Evolutionary conservation across 2,113 vertebrate genomes (phyloP).

Genomic region (Oriolus oriolus): DNA sequence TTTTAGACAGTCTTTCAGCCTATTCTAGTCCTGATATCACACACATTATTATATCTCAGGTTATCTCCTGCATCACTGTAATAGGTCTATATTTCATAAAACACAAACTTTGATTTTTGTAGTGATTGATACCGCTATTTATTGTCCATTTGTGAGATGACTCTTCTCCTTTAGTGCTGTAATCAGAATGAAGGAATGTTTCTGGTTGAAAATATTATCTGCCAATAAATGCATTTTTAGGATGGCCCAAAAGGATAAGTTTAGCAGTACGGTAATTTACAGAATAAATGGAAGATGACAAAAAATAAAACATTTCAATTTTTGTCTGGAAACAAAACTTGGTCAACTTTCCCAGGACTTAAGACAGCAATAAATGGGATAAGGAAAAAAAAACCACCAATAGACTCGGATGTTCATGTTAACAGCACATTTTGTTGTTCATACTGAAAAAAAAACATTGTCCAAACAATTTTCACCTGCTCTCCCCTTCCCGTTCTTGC

Average conservation of each 20-base stretch:
- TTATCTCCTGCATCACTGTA: not conserved
- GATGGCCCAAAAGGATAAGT: not conserved
- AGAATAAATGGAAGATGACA: not conserved
- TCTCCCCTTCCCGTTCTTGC: not conserved
- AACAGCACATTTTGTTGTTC: not conserved
- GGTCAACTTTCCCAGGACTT: not conserved
- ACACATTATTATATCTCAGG: not conserved
- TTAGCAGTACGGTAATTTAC: not conserved
- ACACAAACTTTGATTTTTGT: slow-evolving; percentile 17
- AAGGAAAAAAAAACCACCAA: not conserved
- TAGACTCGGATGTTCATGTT: not conserved
- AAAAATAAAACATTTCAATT: not conserved
- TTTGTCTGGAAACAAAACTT: not conserved
- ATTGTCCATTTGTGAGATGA: not conserved
- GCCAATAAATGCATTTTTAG: slow-evolving; percentile 1
- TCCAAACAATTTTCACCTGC: not conserved
- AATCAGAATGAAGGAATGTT: slow-evolving; percentile 28
- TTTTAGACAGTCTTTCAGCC: not conserved
- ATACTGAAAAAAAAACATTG: not conserved
- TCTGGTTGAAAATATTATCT: not conserved
- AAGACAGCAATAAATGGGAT: not conserved
- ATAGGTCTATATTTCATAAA: slow-evolving; percentile 3
- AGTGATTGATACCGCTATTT: slow-evolving; percentile 10
- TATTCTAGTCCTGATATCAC: not conserved
- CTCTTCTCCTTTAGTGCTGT: slow-evolving; percentile 3